Evolutionary conservation across 2,888 invertebrate species (phyloP).

Genomic region (Mythimna vitellina): DNA sequence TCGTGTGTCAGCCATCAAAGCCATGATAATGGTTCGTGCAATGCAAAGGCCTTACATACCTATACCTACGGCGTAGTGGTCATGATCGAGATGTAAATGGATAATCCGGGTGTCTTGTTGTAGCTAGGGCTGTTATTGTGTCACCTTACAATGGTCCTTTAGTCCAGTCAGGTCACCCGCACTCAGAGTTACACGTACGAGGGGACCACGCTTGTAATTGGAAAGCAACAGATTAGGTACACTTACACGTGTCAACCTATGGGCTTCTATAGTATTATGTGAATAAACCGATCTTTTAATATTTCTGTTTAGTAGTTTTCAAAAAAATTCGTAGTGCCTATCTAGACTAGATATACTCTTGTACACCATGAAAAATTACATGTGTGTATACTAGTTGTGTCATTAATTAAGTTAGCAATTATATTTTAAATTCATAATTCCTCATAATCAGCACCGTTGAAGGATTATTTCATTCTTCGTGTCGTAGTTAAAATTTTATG

Average conservation of each 20-base stretch:
- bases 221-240: background rate
- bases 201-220: slow-evolving; percentile 7
- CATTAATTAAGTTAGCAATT: background rate
- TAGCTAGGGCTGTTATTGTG: slow-evolving; percentile 21
- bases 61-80: background rate
- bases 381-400: background rate
- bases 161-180: slow-evolving; percentile 9
- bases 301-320: background rate
- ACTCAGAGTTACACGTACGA: slow-evolving; percentile 6
- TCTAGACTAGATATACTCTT: too few relatives aligned
- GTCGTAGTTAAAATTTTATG: slow-evolving; percentile 1
- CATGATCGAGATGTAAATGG: slow-evolving; percentile 23
- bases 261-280: background rate
- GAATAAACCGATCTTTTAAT: background rate
- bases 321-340: background rate
- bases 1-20: background rate
- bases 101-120: slow-evolving; percentile 45
- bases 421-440: background rate
- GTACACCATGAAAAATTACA: too few relatives aligned
- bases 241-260: background rate
- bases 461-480: background rate
- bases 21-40: slow-evolving; percentile 8
- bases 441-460: background rate
- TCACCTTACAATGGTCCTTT: slow-evolving; percentile 27
- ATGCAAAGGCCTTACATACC: background rate